These are phyloP conservation scores for Yoshiicerus persimilis DNA, from an alignment of 1,140 invertebrate genomes.

Conservation along the genomic window DNA sequence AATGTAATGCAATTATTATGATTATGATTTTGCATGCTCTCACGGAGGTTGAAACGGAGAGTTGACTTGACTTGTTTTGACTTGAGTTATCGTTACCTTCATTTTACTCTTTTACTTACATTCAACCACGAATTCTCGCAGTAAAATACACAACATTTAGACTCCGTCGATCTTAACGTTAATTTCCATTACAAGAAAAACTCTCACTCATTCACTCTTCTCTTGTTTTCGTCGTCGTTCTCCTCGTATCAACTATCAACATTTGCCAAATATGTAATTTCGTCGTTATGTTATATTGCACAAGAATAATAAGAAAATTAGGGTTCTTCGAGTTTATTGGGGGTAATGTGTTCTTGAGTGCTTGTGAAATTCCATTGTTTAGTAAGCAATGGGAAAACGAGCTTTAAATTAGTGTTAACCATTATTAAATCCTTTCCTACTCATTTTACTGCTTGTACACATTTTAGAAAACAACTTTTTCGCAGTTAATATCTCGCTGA, in stretches of 20 bases:
- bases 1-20: slow-evolving; percentile 8
- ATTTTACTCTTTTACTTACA: background rate
- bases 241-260: background rate
- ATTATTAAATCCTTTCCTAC: background rate
- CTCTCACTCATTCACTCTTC: background rate
- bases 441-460: background rate
- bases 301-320: slow-evolving; percentile 2
- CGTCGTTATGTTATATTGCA: background rate
- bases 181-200: background rate
- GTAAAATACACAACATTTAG: background rate
- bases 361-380: slow-evolving; percentile 1
- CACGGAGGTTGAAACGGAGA: background rate
- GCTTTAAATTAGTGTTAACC: background rate
- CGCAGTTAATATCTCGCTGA: background rate
- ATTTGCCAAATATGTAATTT: background rate
- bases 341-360: background rate
- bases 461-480: background rate
- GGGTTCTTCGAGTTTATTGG: background rate
- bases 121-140: background rate
- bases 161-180: background rate
- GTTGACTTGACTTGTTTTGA: background rate
- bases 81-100: background rate
- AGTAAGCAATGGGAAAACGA: background rate
- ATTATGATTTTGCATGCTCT: slow-evolving; percentile 18
- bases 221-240: background rate